Evolutionary conservation across 2,888 invertebrate genomes (phyloP).

Genomic region (Dorcus hopei): DNA sequence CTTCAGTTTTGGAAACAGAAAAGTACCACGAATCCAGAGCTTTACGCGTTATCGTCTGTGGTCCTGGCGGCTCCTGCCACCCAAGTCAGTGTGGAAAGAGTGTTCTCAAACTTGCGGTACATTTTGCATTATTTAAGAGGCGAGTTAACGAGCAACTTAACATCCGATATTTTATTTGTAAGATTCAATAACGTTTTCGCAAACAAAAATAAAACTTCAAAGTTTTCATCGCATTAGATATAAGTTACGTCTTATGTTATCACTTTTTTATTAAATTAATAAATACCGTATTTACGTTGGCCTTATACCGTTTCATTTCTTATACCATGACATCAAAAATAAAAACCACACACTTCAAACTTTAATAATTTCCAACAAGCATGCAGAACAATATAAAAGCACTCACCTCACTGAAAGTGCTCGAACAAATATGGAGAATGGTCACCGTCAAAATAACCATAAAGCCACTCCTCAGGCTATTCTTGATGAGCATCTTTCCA

Average conservation of each 20-base stretch:
- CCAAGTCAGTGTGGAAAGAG: slow-evolving; percentile 6
- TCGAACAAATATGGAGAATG: slow-evolving; percentile 10
- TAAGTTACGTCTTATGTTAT: too few species aligned
- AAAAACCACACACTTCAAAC: too few species aligned
- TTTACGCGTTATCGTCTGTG: not conserved
- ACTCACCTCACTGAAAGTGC: slow-evolving; percentile 12
- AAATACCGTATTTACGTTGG: too few species aligned
- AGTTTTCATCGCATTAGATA: too few species aligned
- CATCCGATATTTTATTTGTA: not conserved
- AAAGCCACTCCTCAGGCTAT: slow-evolving; percentile 8
- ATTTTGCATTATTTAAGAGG: not conserved
- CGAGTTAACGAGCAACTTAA: not conserved
- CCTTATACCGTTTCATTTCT: too few species aligned
- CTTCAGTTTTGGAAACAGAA: not conserved
- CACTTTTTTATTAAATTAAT: too few species aligned
- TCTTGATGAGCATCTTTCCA: slow-evolving; percentile 4
- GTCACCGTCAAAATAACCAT: slow-evolving; percentile 10
- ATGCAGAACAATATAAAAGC: too few species aligned
- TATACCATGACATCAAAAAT: too few species aligned
- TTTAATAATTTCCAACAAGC: too few species aligned
- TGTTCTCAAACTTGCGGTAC: slow-evolving; percentile 1
- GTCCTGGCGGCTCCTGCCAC: slow-evolving; percentile 1
- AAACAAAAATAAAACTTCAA: too few species aligned
- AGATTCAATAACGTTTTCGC: not conserved
- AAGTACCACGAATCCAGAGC: not conserved